Conservation (phyloP, 2,113 vertebrate species). For the Chloropsis hardwickii region DNA sequence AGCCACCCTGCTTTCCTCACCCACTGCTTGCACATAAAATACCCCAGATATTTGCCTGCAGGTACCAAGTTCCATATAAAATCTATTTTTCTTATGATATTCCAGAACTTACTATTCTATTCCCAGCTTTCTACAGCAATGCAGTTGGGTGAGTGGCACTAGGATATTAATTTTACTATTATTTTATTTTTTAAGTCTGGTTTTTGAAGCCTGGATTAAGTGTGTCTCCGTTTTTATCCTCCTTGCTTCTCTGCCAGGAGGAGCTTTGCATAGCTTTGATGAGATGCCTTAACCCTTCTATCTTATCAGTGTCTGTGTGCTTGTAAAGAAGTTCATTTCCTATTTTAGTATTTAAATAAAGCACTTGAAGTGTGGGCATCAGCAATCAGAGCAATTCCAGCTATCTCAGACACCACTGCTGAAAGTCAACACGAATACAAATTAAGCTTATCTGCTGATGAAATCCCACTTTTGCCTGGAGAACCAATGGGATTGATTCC, state of each 20-base stretch:
- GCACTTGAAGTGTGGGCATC: not conserved
- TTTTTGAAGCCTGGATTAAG: slow-evolving; percentile 11
- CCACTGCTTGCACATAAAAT: not conserved
- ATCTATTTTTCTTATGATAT: not conserved
- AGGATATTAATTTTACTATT: not conserved
- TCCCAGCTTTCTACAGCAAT: not conserved
- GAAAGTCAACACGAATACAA: slow-evolving; percentile 33
- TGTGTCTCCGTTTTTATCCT: not conserved
- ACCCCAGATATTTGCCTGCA: not conserved
- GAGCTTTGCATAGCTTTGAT: slow-evolving; percentile 23
- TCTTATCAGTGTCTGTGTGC: not conserved
- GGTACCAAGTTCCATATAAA: not conserved
- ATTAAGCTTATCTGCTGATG: slow-evolving; percentile 27
- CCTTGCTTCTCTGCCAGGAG: not conserved
- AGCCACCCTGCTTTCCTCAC: not conserved
- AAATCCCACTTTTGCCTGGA: slow-evolving; percentile 37
- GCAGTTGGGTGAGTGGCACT: not conserved
- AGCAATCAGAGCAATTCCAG: not conserved
- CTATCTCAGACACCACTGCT: not conserved
- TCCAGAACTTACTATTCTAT: not conserved
- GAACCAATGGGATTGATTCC: slow-evolving; percentile 28
- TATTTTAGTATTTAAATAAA: not conserved
- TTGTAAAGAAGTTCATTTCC: slow-evolving; percentile 25
- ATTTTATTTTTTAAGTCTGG: not conserved
- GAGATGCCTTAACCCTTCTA: not conserved